Conservation (phyloP, 2,797 vertebrate species). For the Cyclura pinguis region DNA sequence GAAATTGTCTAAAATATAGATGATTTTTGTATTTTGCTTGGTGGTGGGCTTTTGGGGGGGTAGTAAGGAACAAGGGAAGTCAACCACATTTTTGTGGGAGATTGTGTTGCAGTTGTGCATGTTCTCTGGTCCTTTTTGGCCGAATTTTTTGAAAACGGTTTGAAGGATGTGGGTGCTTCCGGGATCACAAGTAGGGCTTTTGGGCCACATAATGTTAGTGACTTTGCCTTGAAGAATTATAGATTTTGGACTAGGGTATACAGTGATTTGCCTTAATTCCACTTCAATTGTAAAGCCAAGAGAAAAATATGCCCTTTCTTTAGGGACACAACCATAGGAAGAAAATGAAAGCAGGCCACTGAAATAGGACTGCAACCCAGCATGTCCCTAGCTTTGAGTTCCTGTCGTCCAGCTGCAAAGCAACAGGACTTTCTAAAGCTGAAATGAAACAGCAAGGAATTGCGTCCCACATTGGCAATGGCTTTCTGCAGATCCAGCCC, state of each 20-base stretch:
- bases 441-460: background rate
- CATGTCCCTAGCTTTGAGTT: background rate
- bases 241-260: background rate
- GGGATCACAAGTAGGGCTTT: too few species aligned
- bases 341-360: background rate
- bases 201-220: too few species aligned
- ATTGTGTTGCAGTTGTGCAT: too few species aligned
- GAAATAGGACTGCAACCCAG: background rate
- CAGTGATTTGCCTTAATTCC: background rate
- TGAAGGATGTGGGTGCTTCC: too few species aligned
- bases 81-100: too few species aligned
- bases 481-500: background rate
- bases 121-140: too few species aligned
- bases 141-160: too few species aligned
- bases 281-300: background rate
- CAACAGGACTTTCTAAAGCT: background rate
- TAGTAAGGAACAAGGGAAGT: too few species aligned
- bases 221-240: background rate
- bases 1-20: too few species aligned
- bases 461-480: background rate
- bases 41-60: too few species aligned
- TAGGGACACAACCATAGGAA: background rate
- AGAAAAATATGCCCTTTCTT: background rate
- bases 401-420: background rate
- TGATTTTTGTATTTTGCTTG: too few species aligned